These are phyloP conservation scores for Pelmatolapia mariae DNA, from an alignment of 2,113 vertebrate genomes.

Conservation along the genomic window DNA sequence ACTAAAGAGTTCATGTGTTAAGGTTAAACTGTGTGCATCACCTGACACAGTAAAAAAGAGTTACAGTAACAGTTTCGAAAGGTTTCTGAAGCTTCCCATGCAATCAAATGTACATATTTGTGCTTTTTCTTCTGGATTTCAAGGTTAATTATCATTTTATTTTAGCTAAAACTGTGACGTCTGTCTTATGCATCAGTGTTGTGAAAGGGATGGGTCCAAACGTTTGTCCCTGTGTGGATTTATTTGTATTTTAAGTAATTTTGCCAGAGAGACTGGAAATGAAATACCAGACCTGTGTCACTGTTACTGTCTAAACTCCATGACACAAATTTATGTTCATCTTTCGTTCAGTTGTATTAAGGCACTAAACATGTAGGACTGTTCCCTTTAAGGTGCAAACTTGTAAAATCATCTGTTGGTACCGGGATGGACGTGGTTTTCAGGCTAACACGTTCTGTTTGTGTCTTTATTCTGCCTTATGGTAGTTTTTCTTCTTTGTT, in stretches of 20 bases:
- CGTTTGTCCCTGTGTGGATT: rapidly evolving
- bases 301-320: not conserved
- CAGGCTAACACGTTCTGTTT: not conserved
- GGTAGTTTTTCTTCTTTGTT: not conserved
- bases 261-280: not conserved
- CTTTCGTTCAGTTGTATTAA: rapidly evolving
- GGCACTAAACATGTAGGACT: not conserved
- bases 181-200: rapidly evolving
- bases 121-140: rapidly evolving
- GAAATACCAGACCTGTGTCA: not conserved
- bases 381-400: not conserved
- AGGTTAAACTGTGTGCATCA: not conserved
- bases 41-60: not conserved
- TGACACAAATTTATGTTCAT: not conserved
- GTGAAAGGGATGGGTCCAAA: not conserved
- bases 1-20: rapidly evolving
- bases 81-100: not conserved
- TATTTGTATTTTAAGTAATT: rapidly evolving
- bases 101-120: not conserved
- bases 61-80: not conserved
- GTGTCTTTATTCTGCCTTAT: not conserved
- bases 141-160: not conserved
- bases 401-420: not conserved
- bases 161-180: not conserved
- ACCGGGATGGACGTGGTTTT: rapidly evolving